These are phyloP conservation scores for Zapus hudsonius DNA, from an alignment of 2,113 vertebrate species.

Conservation along the genomic window DNA sequence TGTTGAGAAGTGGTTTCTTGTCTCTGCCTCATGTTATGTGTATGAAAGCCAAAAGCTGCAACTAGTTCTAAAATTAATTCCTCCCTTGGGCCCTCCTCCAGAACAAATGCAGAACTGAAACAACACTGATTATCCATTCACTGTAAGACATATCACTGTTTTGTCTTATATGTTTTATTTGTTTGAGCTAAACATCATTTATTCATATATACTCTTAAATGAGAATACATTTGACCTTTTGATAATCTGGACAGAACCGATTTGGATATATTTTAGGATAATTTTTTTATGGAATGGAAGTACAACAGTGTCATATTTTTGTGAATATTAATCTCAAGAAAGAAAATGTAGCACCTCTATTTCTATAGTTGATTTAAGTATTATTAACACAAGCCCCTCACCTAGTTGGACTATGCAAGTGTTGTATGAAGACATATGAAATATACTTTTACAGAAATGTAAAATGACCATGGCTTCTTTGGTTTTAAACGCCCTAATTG, in stretches of 20 bases:
- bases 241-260: not conserved
- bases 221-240: constrained; percentile 3
- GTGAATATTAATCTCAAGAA: not conserved
- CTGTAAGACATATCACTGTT: not conserved
- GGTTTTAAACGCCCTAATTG: not conserved
- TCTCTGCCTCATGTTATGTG: not conserved
- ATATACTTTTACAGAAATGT: not conserved
- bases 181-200: constrained; percentile 16
- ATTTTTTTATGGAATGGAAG: constrained; percentile 24
- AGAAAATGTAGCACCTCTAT: not conserved
- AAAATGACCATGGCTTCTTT: not conserved
- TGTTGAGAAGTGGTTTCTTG: not conserved
- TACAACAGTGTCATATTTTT: not conserved
- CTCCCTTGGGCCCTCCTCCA: fast-evolving
- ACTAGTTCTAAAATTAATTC: not conserved
- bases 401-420: not conserved
- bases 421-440: not conserved
- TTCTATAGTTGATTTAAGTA: constrained; percentile 37
- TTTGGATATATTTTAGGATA: constrained; percentile 39
- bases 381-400: not conserved
- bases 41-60: not conserved
- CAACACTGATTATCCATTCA: not conserved
- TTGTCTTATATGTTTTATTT: constrained; percentile 26
- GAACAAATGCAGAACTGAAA: not conserved
- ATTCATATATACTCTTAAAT: not conserved